These are phyloP conservation scores for Tachypleus tridentatus DNA, from an alignment of 1,140 invertebrate species.

Conservation along the genomic window DNA sequence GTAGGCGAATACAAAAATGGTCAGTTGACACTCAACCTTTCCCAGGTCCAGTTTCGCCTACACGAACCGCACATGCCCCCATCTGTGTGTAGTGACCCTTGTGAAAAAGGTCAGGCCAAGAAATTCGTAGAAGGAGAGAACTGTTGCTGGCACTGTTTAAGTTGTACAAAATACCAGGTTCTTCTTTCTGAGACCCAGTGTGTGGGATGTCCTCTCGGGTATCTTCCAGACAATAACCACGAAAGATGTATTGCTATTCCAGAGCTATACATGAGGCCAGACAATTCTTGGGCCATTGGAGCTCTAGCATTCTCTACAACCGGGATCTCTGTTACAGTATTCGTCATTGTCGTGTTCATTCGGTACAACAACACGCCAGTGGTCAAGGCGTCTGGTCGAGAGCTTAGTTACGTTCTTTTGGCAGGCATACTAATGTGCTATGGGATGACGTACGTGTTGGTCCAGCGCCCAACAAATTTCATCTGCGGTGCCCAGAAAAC, in stretches of 20 bases:
- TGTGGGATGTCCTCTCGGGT: constrained; percentile 51
- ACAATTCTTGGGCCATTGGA: constrained; percentile 63
- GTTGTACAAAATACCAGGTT: constrained; percentile 82
- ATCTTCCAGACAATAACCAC: constrained; percentile 59
- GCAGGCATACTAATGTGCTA: constrained; percentile 78
- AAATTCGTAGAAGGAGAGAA: constrained; percentile 78
- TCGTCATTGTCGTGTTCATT: constrained; percentile 45
- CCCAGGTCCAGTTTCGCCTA: neutral
- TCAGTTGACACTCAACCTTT: constrained; percentile 57
- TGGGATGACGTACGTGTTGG: constrained; percentile 66
- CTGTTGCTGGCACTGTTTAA: constrained; percentile 92
- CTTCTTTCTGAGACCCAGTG: constrained; percentile 63
- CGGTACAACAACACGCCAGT: constrained; percentile 69
- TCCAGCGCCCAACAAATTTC: constrained; percentile 42
- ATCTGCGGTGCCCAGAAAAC: constrained; percentile 35
- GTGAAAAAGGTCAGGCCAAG: constrained; percentile 72
- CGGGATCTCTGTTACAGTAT: constrained; percentile 32
- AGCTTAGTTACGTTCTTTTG: constrained; percentile 72
- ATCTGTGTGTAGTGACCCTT: constrained; percentile 68
- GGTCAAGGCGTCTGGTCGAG: constrained; percentile 73
- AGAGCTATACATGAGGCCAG: constrained; percentile 63
- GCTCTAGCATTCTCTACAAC: constrained; percentile 47
- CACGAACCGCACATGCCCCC: constrained; percentile 42
- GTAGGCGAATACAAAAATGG: constrained; percentile 67
- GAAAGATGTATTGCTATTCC: constrained; percentile 60